Percentiles rank a stretch among this genome's conserved stretches.
These are phyloP conservation scores for Malurus melanocephalus DNA, from an alignment of 2,113 vertebrate genomes.

Conservation along the genomic window DNA sequence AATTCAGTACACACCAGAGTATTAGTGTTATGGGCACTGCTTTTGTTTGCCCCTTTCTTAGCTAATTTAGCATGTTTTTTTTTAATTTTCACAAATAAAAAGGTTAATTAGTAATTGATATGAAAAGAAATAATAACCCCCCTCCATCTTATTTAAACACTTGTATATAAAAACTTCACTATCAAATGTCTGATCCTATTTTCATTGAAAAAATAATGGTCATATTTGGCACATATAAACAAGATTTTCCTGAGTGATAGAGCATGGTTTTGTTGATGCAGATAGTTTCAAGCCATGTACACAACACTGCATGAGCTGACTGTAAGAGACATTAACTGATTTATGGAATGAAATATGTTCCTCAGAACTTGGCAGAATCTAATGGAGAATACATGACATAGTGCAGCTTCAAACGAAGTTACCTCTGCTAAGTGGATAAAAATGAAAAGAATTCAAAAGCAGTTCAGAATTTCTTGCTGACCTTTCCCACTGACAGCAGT, in stretches of 20 bases:
- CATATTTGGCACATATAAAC: neutral
- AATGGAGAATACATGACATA: neutral
- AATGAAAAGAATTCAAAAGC: neutral
- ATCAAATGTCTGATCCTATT: neutral
- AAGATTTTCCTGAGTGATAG: neutral
- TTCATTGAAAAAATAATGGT: neutral
- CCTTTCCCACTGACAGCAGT: neutral
- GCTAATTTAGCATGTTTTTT: neutral
- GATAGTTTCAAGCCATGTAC: neutral
- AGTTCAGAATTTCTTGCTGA: neutral
- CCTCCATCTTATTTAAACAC: neutral
- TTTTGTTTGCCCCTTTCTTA: neutral
- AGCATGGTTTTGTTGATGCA: neutral
- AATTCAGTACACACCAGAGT: neutral
- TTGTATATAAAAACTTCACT: neutral
- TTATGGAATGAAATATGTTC: neutral
- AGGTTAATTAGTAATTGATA: neutral
- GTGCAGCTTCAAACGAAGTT: neutral
- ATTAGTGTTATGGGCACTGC: neutral
- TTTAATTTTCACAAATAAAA: neutral
- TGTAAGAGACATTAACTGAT: neutral
- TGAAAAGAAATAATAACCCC: neutral
- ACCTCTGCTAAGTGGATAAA: neutral
- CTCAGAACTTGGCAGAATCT: neutral
- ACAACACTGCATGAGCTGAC: neutral